phyloP scores from a whole-genome alignment of 2,797 vertebrate genomes.

The Tadarida brasiliensis region DNA sequence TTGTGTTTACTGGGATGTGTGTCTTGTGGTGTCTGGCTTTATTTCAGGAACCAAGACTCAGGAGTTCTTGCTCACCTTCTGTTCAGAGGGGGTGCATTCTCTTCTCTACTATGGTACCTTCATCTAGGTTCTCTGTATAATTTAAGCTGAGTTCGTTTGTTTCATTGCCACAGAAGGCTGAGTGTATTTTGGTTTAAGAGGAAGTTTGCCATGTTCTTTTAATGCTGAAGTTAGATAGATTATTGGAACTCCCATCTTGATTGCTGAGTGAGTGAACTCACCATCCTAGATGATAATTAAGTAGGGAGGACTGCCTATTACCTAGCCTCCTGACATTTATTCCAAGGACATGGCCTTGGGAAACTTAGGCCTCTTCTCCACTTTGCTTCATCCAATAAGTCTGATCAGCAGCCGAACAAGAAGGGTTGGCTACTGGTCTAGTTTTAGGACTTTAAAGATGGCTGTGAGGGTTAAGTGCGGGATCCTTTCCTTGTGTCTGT shows the following conservation, averaged over 20 bases:
- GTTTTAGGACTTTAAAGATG: slow-evolving; percentile 37
- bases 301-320: not conserved
- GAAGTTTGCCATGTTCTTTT: slow-evolving; percentile 55
- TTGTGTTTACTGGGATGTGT: not conserved
- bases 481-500: slow-evolving; percentile 3
- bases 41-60: not conserved
- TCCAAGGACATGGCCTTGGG: slow-evolving; percentile 45
- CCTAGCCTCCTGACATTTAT: slow-evolving; percentile 42
- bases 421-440: slow-evolving; percentile 1
- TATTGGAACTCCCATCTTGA: slow-evolving; percentile 39
- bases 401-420: slow-evolving; percentile 29
- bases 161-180: slow-evolving; percentile 46
- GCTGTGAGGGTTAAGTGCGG: not conserved
- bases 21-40: not conserved
- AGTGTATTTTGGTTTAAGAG: slow-evolving; percentile 48
- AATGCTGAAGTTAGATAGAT: slow-evolving; percentile 45
- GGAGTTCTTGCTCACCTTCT: slow-evolving; percentile 18
- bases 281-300: slow-evolving; percentile 51
- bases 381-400: slow-evolving; percentile 47
- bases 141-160: not conserved
- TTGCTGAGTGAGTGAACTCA: slow-evolving; percentile 55
- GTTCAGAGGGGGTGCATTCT: not conserved
- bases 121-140: not conserved
- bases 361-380: not conserved
- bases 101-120: not conserved